Conservation (phyloP, 2,888 invertebrate genomes). For the Drosophila koepferae region DNA sequence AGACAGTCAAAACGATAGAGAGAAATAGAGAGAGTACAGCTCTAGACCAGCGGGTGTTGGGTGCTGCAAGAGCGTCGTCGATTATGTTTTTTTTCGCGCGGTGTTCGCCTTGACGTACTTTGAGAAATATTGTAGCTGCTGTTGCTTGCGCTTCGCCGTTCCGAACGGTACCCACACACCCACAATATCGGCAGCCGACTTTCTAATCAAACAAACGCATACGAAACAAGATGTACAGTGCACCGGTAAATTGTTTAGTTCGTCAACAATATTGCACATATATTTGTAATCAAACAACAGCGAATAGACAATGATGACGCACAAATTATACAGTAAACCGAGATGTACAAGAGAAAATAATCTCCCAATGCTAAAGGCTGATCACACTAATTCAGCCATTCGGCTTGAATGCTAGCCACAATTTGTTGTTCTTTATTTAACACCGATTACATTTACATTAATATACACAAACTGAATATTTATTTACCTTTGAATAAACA, state of each 20-base stretch:
- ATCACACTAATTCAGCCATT: slow-evolving; percentile 6
- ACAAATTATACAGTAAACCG: slow-evolving; percentile 59
- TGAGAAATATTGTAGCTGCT: slow-evolving; percentile 61
- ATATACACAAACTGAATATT: slow-evolving; percentile 15
- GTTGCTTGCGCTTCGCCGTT: slow-evolving; percentile 34
- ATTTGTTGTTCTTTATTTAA: neutral
- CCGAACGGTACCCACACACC: slow-evolving; percentile 22
- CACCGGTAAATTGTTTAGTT: slow-evolving; percentile 66
- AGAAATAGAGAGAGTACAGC: slow-evolving; percentile 1
- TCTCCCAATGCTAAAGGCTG: slow-evolving; percentile 16
- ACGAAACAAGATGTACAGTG: slow-evolving; percentile 45
- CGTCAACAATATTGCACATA: slow-evolving; percentile 52
- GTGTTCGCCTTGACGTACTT: slow-evolving; percentile 43
- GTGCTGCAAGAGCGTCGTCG: slow-evolving; percentile 45
- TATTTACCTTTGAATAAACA: slow-evolving; percentile 58
- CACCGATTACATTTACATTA: neutral
- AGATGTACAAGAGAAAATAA: slow-evolving; percentile 40
- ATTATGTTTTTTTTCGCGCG: slow-evolving; percentile 54
- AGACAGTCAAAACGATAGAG: slow-evolving; percentile 1
- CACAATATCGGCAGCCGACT: slow-evolving; percentile 52
- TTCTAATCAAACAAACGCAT: slow-evolving; percentile 74
- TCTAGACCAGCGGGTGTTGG: slow-evolving; percentile 30
- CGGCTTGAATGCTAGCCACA: neutral
- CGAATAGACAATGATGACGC: slow-evolving; percentile 67
- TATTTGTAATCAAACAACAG: slow-evolving; percentile 33